Evolutionary conservation across 2,888 invertebrate genomes (phyloP), one percentile per base, ranked within the genome.

Genomic region (Micropterix aruncella): DNA sequence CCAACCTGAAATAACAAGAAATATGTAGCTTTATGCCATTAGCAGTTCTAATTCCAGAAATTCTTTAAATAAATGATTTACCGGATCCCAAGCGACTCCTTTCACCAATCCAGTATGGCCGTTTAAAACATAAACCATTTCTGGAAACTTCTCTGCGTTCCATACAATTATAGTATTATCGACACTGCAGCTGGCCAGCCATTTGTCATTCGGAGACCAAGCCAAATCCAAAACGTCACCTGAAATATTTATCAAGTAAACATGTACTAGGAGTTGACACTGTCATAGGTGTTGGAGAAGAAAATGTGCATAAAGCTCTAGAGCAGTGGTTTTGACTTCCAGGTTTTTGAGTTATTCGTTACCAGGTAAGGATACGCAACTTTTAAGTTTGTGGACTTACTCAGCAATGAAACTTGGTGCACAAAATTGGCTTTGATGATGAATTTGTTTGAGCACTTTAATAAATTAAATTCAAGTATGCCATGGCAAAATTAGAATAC

Each of bases 81-180:
- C 88, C 2, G 99, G 99, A 69, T 99, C 99, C 96, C 97, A 99
- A 3, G 94, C 84, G 1, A 99, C 87, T 4, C 99, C 99, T 69
- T 97, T 96, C 2, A 97, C 96, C 51, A 96, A 74, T 1, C 95
- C 92, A 0, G 84, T 81, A 56, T 99, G 97, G 0, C 93, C 95
- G 55, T 82, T 86, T 7, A 97, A 68, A 7, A 86, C 83, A 9
- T 85, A 81, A 2, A 94, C 75, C 64, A 86, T 81, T 53, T 82
- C 79, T 0, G 84, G 93, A 59, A 95, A 85, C 53, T 91, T 88
- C 42, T 83, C 80, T 0, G 89, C 90, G 61, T 96, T 93, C 97
- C 99, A 99, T 38, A 99, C 80, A 40, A 96, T 91, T n/a, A 97
- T 83, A 1, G 87, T 87, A 60, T 96, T 96, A 64, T 99, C 99